A percentile compares a stretch with the other conserved stretches of the same genome.
phyloP scores from a whole-genome alignment of 2,888 invertebrate species.

The Hypercompe scribonia region DNA sequence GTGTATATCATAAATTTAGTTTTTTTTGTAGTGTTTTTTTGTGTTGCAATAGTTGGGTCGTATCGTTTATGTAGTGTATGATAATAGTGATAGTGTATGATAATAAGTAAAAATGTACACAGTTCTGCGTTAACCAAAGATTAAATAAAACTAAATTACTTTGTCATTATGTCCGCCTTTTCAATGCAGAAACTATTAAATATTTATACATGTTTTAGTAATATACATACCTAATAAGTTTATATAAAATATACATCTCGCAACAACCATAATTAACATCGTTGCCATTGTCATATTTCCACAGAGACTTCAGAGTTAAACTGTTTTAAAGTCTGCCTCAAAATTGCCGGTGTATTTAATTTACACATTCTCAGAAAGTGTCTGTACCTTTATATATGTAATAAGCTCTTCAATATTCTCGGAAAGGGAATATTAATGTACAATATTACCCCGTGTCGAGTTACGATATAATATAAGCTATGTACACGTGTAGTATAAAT shows the following conservation, averaged over 20 bases:
- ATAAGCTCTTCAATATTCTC: constrained; percentile 6
- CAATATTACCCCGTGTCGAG: not conserved
- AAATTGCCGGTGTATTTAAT: not conserved
- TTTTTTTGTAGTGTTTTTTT: too few species aligned
- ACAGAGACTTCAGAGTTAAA: not conserved
- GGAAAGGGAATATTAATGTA: constrained; percentile 7
- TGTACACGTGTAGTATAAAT: not conserved
- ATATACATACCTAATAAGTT: too few species aligned
- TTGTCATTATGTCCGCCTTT: too few species aligned
- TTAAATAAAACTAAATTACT: too few species aligned
- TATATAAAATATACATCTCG: not conserved
- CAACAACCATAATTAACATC: not conserved
- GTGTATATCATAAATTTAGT: too few species aligned
- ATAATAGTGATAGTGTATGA: too few species aligned
- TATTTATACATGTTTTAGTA: too few species aligned
- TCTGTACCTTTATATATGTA: constrained; percentile 4
- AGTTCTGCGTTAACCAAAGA: too few species aligned
- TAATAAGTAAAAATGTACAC: too few species aligned
- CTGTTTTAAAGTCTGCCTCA: not conserved
- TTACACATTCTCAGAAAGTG: constrained; percentile 1
- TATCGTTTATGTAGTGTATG: too few species aligned
- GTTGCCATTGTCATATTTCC: not conserved
- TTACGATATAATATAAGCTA: not conserved
- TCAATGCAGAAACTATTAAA: too few species aligned
- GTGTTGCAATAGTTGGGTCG: too few species aligned